Evolutionary conservation across 2,888 invertebrate genomes (phyloP).

Genomic region (Lingula anatina): DNA sequence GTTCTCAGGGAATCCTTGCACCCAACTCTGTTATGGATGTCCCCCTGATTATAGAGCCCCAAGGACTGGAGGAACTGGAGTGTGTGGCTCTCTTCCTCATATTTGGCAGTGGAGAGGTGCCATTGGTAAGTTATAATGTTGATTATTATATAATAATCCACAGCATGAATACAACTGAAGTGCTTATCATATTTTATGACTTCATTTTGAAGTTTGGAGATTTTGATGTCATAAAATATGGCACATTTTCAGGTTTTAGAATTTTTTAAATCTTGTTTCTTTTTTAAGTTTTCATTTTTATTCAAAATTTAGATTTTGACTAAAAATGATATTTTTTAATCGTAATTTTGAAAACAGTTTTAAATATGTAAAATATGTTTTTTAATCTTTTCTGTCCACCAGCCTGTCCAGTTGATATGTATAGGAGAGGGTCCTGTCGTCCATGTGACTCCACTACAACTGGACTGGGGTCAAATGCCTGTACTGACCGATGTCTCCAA

Average conservation of each 20-base stretch:
- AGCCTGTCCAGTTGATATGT: slow-evolving; percentile 48
- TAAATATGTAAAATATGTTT: neutral
- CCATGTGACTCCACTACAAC: slow-evolving; percentile 58
- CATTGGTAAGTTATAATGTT: slow-evolving; percentile 43
- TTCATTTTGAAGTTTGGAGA: too few species aligned
- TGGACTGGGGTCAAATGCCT: slow-evolving; percentile 64
- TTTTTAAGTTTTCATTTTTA: neutral
- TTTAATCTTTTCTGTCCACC: slow-evolving; percentile 4
- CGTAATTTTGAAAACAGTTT: neutral
- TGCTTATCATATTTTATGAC: too few species aligned
- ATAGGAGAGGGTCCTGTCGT: slow-evolving; percentile 63
- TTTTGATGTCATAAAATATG: too few species aligned
- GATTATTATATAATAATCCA: too few species aligned
- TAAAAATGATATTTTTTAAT: too few species aligned
- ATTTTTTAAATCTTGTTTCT: neutral
- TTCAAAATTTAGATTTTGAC: neutral
- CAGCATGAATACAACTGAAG: too few species aligned
- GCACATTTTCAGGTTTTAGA: neutral
- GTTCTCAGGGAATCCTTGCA: slow-evolving; percentile 42
- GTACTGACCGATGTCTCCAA: slow-evolving; percentile 58
- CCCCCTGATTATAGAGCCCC: slow-evolving; percentile 42
- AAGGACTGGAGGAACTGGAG: slow-evolving; percentile 43
- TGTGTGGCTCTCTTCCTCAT: slow-evolving; percentile 35
- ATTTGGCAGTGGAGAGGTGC: slow-evolving; percentile 45
- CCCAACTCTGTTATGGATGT: slow-evolving; percentile 42